Evolutionary conservation across 2,888 invertebrate genomes (phyloP), one percentile per base, ranked within the genome.

Genomic region (Drosophila pegasa): DNA sequence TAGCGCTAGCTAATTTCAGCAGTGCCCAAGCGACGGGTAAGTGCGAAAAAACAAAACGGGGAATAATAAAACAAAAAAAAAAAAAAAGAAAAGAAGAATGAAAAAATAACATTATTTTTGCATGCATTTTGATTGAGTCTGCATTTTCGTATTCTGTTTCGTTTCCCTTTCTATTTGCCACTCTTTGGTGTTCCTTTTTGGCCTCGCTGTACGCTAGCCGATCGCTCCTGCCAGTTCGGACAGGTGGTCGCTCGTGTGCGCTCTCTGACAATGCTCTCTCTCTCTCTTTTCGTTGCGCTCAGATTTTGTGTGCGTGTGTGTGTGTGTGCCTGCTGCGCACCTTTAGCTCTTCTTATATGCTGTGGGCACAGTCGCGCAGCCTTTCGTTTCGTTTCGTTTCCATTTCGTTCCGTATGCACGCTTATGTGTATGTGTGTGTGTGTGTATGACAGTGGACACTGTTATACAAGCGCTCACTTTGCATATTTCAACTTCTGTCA

Each of bases 181-280:
- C 69, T 52, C 55, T 27, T 45, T 50, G 35, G 35, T 41, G 59
- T 81, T 78, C 62, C 77, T 76, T 79, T 73, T 61, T 29, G 27
- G 54, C 20, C 50, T 61, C 64, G 74, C 60, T 78, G 57, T 85
- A 64, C 60, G 62, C 20, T 40, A 12, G 18, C 64, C 65, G 54
- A 40, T 51, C 48, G 55, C 66, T 65, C 64, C 54, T 61, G 62
- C 25, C 45, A 75, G 55, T 55, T 74, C 66, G 75, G 88, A 84
- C 83, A 84, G 83, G 83, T 84, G 83, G 83, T 83, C 86, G 85
- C n/a, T n/a, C n/a, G n/a, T n/a, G n/a, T n/a, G n/a, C 27, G 43
- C 47, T 71, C 43, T 43, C 25, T 43, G 43, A 16, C 20, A 48
- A 14, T 14, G n/a, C 63, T 60, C 47, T 29, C 41, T 25, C 48